phyloP scores from a whole-genome alignment of 2,797 vertebrate genomes.

The Clarias pachynema region DNA sequence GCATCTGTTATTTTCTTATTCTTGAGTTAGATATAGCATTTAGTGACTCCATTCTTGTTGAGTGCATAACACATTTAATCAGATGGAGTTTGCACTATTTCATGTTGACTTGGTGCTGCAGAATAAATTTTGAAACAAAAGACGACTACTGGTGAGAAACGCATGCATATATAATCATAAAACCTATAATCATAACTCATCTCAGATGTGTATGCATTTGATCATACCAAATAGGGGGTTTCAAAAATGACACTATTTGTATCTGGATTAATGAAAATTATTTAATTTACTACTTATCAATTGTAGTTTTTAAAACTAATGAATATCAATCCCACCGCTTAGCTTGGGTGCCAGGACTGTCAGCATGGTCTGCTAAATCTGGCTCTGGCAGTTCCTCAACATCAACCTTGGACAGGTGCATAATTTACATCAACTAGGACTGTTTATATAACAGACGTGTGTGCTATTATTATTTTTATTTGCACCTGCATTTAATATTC shows the following conservation, averaged over 20 bases:
- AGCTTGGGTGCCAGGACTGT: background rate
- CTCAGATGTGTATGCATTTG: conserved; percentile 1
- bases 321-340: background rate
- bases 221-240: background rate
- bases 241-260: background rate
- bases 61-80: conserved; percentile 16
- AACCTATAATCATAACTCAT: background rate
- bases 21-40: conserved; percentile 23
- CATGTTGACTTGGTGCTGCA: background rate
- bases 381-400: background rate
- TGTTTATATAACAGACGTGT: background rate
- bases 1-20: conserved; percentile 23
- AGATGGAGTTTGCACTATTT: conserved; percentile 5
- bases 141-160: background rate
- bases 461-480: background rate
- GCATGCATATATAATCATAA: background rate
- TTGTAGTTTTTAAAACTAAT: background rate
- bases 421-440: background rate
- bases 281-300: background rate
- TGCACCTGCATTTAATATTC: background rate
- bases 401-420: background rate
- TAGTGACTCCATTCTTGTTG: background rate
- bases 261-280: background rate
- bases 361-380: background rate
- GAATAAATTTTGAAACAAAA: conserved; percentile 17